Evolutionary conservation across 2,797 vertebrate species (phyloP).

Genomic region (Ispidina picta): DNA sequence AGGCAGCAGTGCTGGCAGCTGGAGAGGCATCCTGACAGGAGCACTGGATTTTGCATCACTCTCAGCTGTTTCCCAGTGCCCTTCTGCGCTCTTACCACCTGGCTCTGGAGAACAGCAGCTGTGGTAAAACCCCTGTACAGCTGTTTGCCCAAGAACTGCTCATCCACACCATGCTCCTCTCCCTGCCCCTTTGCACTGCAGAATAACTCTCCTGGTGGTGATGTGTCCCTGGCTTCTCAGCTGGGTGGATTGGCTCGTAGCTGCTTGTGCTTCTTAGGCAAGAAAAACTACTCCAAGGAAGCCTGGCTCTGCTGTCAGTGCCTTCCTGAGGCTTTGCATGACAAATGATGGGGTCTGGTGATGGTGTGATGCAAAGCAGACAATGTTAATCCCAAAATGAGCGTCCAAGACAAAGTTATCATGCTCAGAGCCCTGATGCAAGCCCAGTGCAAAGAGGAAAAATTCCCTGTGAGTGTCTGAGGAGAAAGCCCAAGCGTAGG

Average conservation of each 20-base stretch:
- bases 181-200: neutral
- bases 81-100: neutral
- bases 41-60: neutral
- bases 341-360: fast-evolving
- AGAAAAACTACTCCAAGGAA: neutral
- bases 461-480: fast-evolving
- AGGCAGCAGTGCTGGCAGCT: neutral
- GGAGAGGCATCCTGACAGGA: neutral
- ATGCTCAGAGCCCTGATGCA: neutral
- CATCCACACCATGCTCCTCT: neutral
- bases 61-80: neutral
- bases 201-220: neutral
- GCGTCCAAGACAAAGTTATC: neutral
- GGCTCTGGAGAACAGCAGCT: neutral
- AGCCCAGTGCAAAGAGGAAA: neutral
- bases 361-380: neutral
- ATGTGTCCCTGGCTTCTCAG: neutral
- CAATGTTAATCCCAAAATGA: neutral
- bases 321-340: neutral
- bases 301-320: neutral
- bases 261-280: neutral
- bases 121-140: neutral
- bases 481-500: neutral
- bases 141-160: neutral
- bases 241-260: neutral